phyloP scores from a whole-genome alignment of 2,888 invertebrate species.

The Blastobasis adustella region DNA sequence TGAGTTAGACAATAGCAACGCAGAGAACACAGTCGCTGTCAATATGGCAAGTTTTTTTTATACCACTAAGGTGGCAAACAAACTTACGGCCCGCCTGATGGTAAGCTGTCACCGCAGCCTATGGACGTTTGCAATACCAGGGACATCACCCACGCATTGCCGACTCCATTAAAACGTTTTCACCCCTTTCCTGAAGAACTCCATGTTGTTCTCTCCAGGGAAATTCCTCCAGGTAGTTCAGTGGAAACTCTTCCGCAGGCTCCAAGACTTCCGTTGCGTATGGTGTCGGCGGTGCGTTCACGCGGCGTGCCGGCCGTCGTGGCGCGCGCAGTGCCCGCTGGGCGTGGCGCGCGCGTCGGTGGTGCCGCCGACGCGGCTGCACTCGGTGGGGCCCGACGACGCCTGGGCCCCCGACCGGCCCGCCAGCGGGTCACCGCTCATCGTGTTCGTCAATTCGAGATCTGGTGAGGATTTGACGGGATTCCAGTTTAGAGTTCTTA shows the following conservation, averaged over 20 bases:
- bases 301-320: conserved; percentile 89
- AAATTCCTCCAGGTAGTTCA: too few species aligned
- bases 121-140: too few species aligned
- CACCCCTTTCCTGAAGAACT: too few species aligned
- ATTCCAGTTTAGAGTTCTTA: not conserved
- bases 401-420: conserved; percentile 91
- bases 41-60: too few species aligned
- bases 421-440: conserved; percentile 90
- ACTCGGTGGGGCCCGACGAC: conserved; percentile 91
- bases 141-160: too few species aligned
- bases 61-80: too few species aligned
- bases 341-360: conserved; percentile 93
- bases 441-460: conserved; percentile 98
- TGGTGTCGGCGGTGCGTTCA: conserved; percentile 97
- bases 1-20: too few species aligned
- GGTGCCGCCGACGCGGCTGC: conserved; percentile 94
- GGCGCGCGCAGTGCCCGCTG: conserved; percentile 87
- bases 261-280: conserved; percentile 97
- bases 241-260: conserved; percentile 48
- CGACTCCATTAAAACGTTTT: too few species aligned
- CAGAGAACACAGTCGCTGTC: too few species aligned
- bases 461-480: conserved; percentile 75
- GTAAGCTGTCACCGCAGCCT: too few species aligned
- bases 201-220: too few species aligned
- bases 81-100: too few species aligned